These are phyloP conservation scores for Chelon auratus DNA, from an alignment of 2,797 vertebrate genomes.

Conservation along the genomic window DNA sequence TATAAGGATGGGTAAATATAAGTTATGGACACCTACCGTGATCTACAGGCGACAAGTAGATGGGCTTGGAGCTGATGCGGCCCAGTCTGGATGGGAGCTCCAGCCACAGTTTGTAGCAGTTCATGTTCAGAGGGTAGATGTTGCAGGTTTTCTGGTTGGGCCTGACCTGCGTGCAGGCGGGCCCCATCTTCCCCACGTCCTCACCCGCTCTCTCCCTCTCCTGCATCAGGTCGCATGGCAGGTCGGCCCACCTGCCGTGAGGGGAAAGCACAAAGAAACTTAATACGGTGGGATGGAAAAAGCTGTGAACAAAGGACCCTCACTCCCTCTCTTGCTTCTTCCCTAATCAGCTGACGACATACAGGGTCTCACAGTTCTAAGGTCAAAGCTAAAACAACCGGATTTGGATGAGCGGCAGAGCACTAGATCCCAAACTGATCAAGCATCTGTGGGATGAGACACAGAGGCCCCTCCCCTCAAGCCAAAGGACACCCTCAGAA, in stretches of 20 bases:
- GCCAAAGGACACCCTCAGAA: no score
- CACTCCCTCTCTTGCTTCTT: no score
- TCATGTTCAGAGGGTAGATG: conserved; percentile 88
- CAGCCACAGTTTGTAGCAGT: conserved; percentile 94
- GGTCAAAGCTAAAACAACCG: no score
- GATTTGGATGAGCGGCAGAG: no score
- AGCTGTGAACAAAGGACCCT: background rate
- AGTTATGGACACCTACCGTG: conserved; percentile 80
- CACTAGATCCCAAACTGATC: no score
- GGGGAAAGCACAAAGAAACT: background rate
- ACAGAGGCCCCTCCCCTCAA: no score
- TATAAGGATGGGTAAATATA: background rate
- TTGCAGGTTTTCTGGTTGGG: conserved; percentile 79
- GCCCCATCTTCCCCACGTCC: conserved; percentile 55
- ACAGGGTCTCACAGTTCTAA: no score
- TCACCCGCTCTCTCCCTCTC: conserved; percentile 62
- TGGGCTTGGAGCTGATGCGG: conserved; percentile 86
- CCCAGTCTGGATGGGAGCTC: conserved; percentile 84
- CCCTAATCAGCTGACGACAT: no score
- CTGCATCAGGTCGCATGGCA: conserved; percentile 85
- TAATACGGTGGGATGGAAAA: background rate
- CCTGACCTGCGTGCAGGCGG: conserved; percentile 72
- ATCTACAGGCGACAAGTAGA: conserved; percentile 88
- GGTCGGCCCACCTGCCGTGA: conserved; percentile 80
- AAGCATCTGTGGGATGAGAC: no score